Percentiles rank a stretch among this genome's conserved stretches.
Conservation (phyloP, 2,888 invertebrate genomes). For the Andrena chrysosceles region DNA sequence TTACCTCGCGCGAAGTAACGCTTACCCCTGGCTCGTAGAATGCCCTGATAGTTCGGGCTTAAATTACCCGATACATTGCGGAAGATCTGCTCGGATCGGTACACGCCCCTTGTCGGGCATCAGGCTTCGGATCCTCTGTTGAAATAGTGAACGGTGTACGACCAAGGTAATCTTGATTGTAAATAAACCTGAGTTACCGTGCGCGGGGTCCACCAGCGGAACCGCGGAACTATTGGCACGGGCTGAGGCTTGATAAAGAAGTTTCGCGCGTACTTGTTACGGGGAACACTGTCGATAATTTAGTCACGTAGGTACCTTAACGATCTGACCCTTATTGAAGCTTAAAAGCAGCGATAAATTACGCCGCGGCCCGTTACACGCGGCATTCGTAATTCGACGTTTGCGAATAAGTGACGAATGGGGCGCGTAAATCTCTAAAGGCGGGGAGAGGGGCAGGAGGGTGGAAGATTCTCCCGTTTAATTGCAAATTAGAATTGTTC, state of each 20-base stretch:
- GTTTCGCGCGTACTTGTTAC: neutral
- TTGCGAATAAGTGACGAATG: neutral
- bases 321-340: slow-evolving; percentile 31
- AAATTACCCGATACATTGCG: neutral
- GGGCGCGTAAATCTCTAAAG: slow-evolving; percentile 12
- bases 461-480: neutral
- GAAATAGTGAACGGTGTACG: neutral
- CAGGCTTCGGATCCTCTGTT: neutral
- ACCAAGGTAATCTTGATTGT: slow-evolving; percentile 8
- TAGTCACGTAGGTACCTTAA: slow-evolving; percentile 15
- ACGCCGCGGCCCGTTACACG: neutral
- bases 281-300: slow-evolving; percentile 11
- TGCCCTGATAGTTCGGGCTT: neutral
- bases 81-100: slow-evolving; percentile 16
- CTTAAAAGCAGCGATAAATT: slow-evolving; percentile 10
- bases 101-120: neutral
- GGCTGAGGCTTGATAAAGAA: neutral
- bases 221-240: neutral
- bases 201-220: neutral
- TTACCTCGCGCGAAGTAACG: slow-evolving; percentile 46
- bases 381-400: neutral
- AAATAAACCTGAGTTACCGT: neutral
- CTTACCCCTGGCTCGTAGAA: slow-evolving; percentile 15
- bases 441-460: neutral
- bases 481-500: slow-evolving; percentile 30